A percentile compares a stretch with the other conserved stretches of the same genome.
Conservation (phyloP, 2,797 vertebrate species). For the Eupleurogrammus muticus region DNA sequence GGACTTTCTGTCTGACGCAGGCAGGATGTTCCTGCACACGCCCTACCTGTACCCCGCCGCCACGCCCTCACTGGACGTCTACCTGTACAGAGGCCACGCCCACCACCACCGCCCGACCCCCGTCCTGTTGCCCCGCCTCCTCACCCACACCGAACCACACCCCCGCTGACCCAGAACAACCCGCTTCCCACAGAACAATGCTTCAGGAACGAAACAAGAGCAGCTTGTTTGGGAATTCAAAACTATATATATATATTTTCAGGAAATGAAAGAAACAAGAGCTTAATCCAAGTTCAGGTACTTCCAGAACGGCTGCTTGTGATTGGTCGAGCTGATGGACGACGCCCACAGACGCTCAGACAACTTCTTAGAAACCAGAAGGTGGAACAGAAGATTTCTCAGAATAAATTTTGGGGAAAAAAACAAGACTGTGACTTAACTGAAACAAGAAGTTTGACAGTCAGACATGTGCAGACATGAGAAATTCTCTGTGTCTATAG, state of each 20-base stretch:
- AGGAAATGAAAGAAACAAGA: background rate
- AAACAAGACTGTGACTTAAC: no score
- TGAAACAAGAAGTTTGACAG: no score
- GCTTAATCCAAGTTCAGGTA: background rate
- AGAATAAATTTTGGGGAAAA: no score
- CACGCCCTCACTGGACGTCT: slow-evolving; percentile 85
- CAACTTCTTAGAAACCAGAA: no score
- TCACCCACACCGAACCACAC: slow-evolving; percentile 81
- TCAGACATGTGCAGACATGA: no score
- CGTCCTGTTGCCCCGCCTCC: slow-evolving; percentile 82
- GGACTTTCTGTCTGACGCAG: slow-evolving; percentile 90
- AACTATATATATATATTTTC: no score
- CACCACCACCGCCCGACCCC: slow-evolving; percentile 1
- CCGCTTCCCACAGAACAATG: background rate
- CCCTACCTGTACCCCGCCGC: slow-evolving; percentile 87
- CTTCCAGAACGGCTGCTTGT: background rate
- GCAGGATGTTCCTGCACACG: slow-evolving; percentile 89
- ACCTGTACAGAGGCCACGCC: slow-evolving; percentile 88
- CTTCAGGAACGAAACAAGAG: background rate
- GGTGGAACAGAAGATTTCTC: no score
- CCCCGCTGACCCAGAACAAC: slow-evolving; percentile 22
- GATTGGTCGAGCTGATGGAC: background rate
- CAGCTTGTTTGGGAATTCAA: background rate
- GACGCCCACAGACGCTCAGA: background rate
- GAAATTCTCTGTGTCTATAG: no score